A percentile compares a stretch with the other conserved stretches of the same genome.
Conservation (phyloP, 2,797 vertebrate species). For the Xiphophorus birchmanni region DNA sequence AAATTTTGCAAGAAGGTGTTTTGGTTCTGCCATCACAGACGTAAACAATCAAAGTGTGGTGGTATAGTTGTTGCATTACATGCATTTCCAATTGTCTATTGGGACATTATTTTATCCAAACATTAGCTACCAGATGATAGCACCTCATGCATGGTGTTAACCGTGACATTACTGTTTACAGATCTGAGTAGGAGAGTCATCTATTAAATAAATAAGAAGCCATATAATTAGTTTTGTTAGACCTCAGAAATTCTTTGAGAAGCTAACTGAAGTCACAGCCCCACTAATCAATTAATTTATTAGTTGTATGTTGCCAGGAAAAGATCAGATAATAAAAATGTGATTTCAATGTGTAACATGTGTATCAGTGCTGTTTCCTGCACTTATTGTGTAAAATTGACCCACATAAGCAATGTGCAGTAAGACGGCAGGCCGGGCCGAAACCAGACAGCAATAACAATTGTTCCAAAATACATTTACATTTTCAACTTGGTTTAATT, state of each 20-base stretch:
- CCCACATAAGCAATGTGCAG: constrained; percentile 25
- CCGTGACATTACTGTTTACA: not conserved
- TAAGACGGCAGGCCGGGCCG: too few relatives aligned
- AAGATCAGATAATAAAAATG: not conserved
- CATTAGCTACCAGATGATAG: not conserved
- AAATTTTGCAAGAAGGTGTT: not conserved
- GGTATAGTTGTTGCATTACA: not conserved
- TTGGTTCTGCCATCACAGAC: not conserved
- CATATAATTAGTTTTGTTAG: not conserved
- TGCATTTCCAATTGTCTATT: not conserved
- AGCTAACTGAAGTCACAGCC: not conserved
- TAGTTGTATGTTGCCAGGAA: not conserved
- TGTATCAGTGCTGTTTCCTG: not conserved
- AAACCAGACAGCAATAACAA: not conserved
- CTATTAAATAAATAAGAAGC: not conserved
- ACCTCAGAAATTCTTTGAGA: not conserved
- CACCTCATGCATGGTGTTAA: not conserved
- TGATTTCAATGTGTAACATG: not conserved
- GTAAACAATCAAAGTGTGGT: not conserved
- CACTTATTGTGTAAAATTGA: constrained; percentile 57
- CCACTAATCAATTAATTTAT: not conserved
- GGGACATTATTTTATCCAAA: not conserved
- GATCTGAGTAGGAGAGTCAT: not conserved
- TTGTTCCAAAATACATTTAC: not conserved
- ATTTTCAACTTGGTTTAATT: not conserved